Percentiles rank a stretch among this genome's conserved stretches.
These are phyloP conservation scores for Oncorhynchus clarkii DNA, from an alignment of 2,113 vertebrate genomes.

Conservation along the genomic window DNA sequence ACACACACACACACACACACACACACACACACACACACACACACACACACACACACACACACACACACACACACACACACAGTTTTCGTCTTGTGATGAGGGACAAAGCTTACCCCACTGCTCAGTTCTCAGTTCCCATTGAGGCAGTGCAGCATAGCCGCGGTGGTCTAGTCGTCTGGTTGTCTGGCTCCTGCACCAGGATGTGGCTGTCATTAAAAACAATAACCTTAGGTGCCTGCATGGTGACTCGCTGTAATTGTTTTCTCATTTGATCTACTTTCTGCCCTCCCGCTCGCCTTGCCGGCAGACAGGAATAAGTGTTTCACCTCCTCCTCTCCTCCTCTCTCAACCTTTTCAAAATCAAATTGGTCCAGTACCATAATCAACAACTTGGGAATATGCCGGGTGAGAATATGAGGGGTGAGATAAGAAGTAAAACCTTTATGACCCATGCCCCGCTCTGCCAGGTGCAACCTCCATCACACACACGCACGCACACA, in stretches of 20 bases:
- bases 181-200: neutral
- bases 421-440: neutral
- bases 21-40: neutral
- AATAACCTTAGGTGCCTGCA: slow-evolving; percentile 19
- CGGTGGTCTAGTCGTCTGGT: neutral
- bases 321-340: neutral
- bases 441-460: neutral
- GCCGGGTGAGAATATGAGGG: neutral
- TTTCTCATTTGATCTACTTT: neutral
- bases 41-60: neutral
- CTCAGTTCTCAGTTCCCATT: too few species aligned
- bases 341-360: neutral
- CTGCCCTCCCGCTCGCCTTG: neutral
- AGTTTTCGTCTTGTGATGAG: neutral
- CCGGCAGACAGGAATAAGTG: neutral
- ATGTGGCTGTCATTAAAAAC: slow-evolving; percentile 21
- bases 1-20: neutral
- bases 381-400: neutral
- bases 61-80: neutral
- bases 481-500: neutral
- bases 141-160: too few species aligned
- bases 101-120: too few species aligned
- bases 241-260: neutral
- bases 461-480: neutral
- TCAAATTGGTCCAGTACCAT: neutral